Base-by-base conservation (phyloP, 2,113 vertebrate genomes). In the Nansenia antarctica region DNA sequence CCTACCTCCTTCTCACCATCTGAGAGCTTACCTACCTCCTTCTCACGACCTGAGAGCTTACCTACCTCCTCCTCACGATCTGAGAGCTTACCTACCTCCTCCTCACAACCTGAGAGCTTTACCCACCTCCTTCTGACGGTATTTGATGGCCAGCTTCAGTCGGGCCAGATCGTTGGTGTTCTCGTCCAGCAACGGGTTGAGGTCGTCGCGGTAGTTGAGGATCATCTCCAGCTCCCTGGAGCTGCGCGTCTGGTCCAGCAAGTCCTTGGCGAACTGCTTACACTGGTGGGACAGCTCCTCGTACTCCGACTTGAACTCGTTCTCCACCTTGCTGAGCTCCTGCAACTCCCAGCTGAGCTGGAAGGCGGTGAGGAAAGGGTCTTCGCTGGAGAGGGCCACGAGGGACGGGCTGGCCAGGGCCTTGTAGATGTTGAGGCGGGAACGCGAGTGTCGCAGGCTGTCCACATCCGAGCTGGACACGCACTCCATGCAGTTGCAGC, bases 121-220 rank as follows among this genome's bases (percentile, higher is more conserved):
- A 1, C 92, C 89, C 87, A 99, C 98, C 96, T 98, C 98, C 87
- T 99, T 99, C 69, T 99, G 98, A 52, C 90, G 93, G 70, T 98
- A 99, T 83, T 98, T 99, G 88, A 99, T 99, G 69, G 98, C 98
- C 83, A 99, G 82, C 84, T 99, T 99, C 73, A 99, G 86, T 70
- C 97, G 93, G 7, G 96, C 96, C 35, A 99, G 93, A 75, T 99
- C 97, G 47, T 95, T 96, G 53, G 78, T 87, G 74, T 76, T 93
- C 80, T 96, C 95, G 37, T 96, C 96, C 84, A 95, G 89, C 78
- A 99, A 88, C 37, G 96, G 91, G 70, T 94, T 94, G 67, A 92
- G 91, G 86, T 98, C 92, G 45, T 99, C 98, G 35, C 94, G 92
- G 82, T 96, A 98, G 90, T 99, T 99, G 47, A 99, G 96, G 83